Conservation (phyloP, 2,888 invertebrate genomes). For the Resseliella maxima region DNA sequence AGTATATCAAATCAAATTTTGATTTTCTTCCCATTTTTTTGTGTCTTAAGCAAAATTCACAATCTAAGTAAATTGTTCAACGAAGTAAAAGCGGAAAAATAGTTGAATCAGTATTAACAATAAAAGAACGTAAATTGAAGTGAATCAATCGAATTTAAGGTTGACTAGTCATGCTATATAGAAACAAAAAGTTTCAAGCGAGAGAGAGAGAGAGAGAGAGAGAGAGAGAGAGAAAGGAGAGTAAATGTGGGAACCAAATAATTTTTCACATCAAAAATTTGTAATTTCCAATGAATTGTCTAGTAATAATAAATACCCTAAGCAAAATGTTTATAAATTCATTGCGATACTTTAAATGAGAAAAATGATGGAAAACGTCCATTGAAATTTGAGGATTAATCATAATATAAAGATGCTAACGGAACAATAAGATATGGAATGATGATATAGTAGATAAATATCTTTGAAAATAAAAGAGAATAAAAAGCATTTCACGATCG, state of each 20-base stretch:
- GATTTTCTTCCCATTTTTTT: not conserved
- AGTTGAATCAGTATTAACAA: not conserved
- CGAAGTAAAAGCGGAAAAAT: not conserved
- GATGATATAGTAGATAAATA: conserved; percentile 26
- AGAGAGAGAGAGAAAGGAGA: not conserved
- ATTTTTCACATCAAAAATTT: not conserved
- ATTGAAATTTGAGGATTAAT: conserved; percentile 22
- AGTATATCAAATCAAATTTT: not conserved
- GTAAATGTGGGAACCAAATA: conserved; percentile 10
- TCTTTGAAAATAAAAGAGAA: not conserved
- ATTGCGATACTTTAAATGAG: not conserved
- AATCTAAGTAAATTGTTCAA: not conserved
- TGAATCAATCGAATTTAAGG: not conserved
- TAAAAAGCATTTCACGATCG: not conserved
- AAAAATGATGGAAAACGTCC: not conserved
- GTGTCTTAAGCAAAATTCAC: not conserved
- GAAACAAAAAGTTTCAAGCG: too few relatives aligned
- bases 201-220: not conserved
- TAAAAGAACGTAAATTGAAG: not conserved
- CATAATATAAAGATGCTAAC: conserved; percentile 7
- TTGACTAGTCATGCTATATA: not conserved
- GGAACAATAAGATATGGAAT: not conserved
- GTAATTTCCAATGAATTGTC: not conserved
- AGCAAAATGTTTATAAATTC: not conserved
- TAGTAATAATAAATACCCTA: not conserved